These are phyloP conservation scores for Actinia equina DNA, from an alignment of 64 coral and sea anemone species.

Conservation along the genomic window DNA sequence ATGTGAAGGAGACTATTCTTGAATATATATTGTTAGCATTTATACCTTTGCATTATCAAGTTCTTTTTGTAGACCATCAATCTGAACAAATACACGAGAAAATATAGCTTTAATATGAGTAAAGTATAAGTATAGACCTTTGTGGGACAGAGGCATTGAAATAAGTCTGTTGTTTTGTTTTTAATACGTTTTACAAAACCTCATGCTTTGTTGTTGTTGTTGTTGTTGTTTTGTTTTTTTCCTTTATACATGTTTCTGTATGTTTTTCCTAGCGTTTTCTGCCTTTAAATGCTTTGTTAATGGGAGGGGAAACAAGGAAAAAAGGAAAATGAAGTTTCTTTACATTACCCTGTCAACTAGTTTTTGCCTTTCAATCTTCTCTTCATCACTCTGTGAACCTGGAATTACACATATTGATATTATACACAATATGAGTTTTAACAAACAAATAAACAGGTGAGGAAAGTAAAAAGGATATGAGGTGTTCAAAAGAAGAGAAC, in stretches of 20 bases:
- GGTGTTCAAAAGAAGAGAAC: too few species aligned
- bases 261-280: not conserved
- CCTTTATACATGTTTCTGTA: not conserved
- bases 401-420: not conserved
- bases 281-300: not conserved
- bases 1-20: not conserved
- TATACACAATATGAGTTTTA: too few species aligned
- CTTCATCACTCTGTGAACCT: constrained; percentile 93
- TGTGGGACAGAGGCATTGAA: too few species aligned
- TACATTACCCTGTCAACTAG: constrained; percentile 76
- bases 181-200: too few species aligned
- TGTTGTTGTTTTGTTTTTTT: too few species aligned
- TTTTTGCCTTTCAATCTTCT: constrained; percentile 87
- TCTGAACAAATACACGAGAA: constrained; percentile 9
- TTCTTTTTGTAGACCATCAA: constrained; percentile 55
- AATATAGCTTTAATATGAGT: too few species aligned
- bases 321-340: not conserved
- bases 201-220: too few species aligned
- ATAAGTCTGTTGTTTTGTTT: too few species aligned
- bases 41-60: constrained; percentile 56
- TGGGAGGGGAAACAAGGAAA: not conserved
- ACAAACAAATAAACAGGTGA: too few species aligned
- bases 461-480: too few species aligned
- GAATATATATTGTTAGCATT: not conserved
- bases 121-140: too few species aligned